Conservation (phyloP, 2,797 vertebrate species). For the Podarcis siculus region DNA sequence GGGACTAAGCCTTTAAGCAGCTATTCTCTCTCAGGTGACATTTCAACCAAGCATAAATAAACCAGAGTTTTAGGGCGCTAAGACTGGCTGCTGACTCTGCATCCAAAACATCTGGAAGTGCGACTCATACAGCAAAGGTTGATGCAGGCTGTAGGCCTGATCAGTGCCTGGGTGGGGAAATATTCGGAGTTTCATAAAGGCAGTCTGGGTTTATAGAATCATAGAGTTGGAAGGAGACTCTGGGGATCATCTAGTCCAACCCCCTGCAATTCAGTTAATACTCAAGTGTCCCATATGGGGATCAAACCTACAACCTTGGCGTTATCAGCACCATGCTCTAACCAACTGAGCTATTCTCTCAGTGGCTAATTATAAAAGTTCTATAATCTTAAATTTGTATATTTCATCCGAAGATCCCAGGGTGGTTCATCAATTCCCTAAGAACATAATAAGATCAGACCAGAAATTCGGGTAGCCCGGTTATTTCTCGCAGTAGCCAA, state of each 20-base stretch:
- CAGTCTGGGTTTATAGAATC: not conserved
- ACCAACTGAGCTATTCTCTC: too few relatives aligned
- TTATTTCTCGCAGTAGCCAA: too few relatives aligned
- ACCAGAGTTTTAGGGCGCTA: not conserved
- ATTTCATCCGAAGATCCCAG: too few relatives aligned
- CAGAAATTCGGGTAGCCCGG: too few relatives aligned
- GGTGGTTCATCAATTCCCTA: slow-evolving; percentile 3
- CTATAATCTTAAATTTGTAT: too few relatives aligned
- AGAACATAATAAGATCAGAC: too few relatives aligned
- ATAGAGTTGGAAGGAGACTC: too few relatives aligned
- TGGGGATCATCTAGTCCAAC: not conserved
- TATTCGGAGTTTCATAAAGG: slow-evolving; percentile 4
- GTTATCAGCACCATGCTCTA: too few relatives aligned
- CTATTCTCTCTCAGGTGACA: not conserved
- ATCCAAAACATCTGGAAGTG: not conserved
- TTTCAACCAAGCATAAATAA: not conserved
- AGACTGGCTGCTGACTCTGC: not conserved
- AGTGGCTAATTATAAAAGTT: too few relatives aligned
- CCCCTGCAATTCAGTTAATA: too few relatives aligned
- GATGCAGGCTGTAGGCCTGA: not conserved
- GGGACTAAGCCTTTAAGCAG: slow-evolving; percentile 5
- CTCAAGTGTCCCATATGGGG: too few relatives aligned
- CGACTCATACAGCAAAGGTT: not conserved
- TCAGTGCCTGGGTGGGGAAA: not conserved
- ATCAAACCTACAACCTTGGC: too few relatives aligned